A percentile compares a stretch with the other conserved stretches of the same genome.
These are phyloP conservation scores for Zosterops hypoxanthus DNA, from an alignment of 2,113 vertebrate species.

Conservation along the genomic window DNA sequence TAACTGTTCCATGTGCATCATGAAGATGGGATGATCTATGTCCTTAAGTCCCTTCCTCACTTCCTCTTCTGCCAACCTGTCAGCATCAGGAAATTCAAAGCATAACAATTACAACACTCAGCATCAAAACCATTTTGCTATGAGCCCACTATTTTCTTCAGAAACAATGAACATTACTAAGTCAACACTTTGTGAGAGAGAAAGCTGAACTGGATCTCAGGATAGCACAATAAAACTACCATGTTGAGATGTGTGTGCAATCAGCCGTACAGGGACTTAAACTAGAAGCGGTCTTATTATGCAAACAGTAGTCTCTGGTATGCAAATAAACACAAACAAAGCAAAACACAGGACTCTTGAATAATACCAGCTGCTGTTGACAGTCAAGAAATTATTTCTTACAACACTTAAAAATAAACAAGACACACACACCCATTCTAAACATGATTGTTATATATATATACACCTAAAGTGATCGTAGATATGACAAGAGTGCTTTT, in stretches of 20 bases:
- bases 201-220: conserved; percentile 40
- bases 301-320: conserved; percentile 72
- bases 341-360: conserved; percentile 56
- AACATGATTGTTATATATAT: background rate
- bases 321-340: conserved; percentile 76
- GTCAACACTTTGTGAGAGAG: conserved; percentile 1
- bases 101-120: background rate
- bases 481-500: background rate
- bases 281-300: conserved; percentile 73
- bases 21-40: background rate
- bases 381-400: conserved; percentile 51
- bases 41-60: background rate
- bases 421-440: background rate
- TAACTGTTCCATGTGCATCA: background rate
- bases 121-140: background rate
- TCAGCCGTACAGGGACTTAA: conserved; percentile 68
- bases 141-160: background rate
- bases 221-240: conserved; percentile 34
- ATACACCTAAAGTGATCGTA: background rate
- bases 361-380: conserved; percentile 67
- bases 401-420: conserved; percentile 18
- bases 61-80: background rate
- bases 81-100: background rate
- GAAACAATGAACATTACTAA: background rate
- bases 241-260: conserved; percentile 38